Evolutionary conservation across 2,113 vertebrate species (phyloP).

Genomic region (Eptesicus fuscus): DNA sequence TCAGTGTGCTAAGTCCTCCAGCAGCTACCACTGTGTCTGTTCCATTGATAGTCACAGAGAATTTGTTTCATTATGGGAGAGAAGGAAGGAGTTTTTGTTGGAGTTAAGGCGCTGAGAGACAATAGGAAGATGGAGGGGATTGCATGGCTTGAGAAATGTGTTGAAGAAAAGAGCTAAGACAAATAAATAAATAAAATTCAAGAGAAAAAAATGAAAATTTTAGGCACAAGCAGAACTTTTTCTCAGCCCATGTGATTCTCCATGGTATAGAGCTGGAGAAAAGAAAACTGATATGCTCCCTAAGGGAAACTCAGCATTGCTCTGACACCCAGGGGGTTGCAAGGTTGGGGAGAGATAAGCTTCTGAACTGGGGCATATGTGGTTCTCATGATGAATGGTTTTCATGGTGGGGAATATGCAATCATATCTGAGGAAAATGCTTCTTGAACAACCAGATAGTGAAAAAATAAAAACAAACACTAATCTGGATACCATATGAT

Average conservation of each 20-base stretch:
- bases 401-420: not conserved
- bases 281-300: accelerated
- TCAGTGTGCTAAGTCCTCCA: not conserved
- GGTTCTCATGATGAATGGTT: not conserved
- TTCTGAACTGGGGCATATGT: not conserved
- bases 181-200: not conserved
- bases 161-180: not conserved
- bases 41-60: not conserved
- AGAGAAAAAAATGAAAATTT: not conserved
- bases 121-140: not conserved
- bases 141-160: not conserved
- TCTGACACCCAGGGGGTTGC: not conserved
- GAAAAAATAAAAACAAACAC: not conserved
- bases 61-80: not conserved
- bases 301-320: not conserved
- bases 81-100: not conserved
- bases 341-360: not conserved
- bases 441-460: not conserved
- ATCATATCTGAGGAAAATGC: not conserved
- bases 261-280: not conserved
- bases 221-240: not conserved
- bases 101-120: not conserved
- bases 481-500: not conserved
- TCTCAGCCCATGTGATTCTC: not conserved
- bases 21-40: not conserved